Base-by-base conservation (phyloP, 64 coral and sea anemone species). In the Montipora foliosa region DNA sequence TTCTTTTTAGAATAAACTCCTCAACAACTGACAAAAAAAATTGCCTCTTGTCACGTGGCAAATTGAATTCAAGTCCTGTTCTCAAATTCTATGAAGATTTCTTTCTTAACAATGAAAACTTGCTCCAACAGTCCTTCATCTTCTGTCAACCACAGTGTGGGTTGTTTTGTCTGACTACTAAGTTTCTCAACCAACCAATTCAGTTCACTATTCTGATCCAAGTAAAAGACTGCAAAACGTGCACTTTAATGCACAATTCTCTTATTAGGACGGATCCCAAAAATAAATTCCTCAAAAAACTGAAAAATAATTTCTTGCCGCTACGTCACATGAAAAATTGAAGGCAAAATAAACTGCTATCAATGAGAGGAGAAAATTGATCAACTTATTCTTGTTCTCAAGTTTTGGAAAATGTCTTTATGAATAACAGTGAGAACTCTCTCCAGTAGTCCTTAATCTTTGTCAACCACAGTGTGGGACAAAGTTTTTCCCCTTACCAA, bases 81-180 rank as follows among this genome's bases (percentile, higher is more conserved):
- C 17, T 12, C 6, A 10, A 82, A 25, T n/a, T 82, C 17, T 5
- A 82, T 25, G 19, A 82, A 64, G 57, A 82, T 64, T 0, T 11
- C 59, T 82, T 82, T 82, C 9, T 82, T 24, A 8, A 59, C 79
- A n/a, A 82, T 58, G 24, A 82, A 82, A 9, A 82, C 11, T 82
- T 82, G 52, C 16, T 64, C 49, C 17, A 47, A n/a, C 59, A 64
- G 8, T 14, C 59, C 79, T 59, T 82, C 79, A 82, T 82, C 79
- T 49, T 15, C 9, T 11, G 75, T 15, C 8, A 21, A 77, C 75
- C 75, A 77, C 14, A 77, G 44, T 11, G 44, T 48, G 8, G 75
- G 75, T 77, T 77, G 75, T 29, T 11, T 77, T 11, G 37, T 50
- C 16, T 77, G 44, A 55, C 52, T 55, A 55, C 52, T 55, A 55